Conservation (phyloP, 2,888 invertebrate species). For the Andrena fulva region DNA sequence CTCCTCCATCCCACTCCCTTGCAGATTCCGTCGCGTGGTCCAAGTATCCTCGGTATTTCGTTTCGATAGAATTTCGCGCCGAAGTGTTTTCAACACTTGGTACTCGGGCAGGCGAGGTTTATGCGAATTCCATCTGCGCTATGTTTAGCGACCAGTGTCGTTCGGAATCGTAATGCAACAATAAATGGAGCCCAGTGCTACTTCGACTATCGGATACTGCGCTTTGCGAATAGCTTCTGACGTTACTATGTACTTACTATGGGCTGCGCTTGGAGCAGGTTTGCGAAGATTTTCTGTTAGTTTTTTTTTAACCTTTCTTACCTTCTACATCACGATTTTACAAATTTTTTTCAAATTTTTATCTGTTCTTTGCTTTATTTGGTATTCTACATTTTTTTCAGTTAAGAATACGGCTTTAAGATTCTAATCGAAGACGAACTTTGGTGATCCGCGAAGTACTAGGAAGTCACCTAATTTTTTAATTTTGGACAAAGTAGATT, state of each 20-base stretch:
- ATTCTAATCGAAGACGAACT: too few relatives aligned
- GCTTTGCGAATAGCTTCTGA: conserved; percentile 5
- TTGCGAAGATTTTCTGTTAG: background rate
- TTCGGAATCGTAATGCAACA: conserved; percentile 45
- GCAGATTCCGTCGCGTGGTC: background rate
- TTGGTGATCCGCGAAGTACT: too few relatives aligned
- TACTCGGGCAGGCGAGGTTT: conserved; percentile 18
- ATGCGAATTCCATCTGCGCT: conserved; percentile 42
- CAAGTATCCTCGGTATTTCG: conserved; percentile 8
- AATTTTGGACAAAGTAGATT: too few relatives aligned
- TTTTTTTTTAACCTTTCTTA: background rate
- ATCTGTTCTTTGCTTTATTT: background rate
- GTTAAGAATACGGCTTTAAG: too few relatives aligned
- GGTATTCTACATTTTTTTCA: too few relatives aligned
- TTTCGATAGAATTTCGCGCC: conserved; percentile 17
- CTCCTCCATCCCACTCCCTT: background rate
- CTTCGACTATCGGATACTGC: background rate
- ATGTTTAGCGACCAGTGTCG: conserved; percentile 50
- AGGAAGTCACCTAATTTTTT: too few relatives aligned
- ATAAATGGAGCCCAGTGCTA: conserved; percentile 21
- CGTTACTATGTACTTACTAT: conserved; percentile 22
- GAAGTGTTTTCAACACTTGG: conserved; percentile 19
- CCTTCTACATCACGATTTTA: background rate
- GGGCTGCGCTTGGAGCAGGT: background rate
- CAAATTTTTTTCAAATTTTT: background rate